phyloP scores from a whole-genome alignment of 1,140 invertebrate genomes.

The Euura saliciscinereae region DNA sequence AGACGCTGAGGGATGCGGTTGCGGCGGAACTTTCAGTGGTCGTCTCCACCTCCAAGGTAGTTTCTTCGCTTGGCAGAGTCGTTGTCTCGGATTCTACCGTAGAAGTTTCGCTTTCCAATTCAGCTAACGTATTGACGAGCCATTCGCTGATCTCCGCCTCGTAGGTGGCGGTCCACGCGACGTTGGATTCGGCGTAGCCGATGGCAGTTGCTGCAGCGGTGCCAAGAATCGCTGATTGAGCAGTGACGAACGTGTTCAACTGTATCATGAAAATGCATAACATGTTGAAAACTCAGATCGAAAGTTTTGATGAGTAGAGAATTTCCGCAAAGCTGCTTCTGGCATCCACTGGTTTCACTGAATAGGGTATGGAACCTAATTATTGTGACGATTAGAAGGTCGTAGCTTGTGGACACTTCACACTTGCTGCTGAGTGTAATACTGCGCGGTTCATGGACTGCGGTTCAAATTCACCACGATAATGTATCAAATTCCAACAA shows the following conservation, averaged over 20 bases:
- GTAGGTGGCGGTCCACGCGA: slow-evolving; percentile 21
- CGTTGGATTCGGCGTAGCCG: slow-evolving; percentile 22
- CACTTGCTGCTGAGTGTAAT: no score
- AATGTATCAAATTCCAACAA: no score
- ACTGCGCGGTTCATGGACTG: no score
- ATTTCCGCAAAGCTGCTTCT: no score
- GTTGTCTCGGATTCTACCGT: neutral
- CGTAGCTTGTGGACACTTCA: no score
- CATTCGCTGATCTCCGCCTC: neutral
- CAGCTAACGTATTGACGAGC: slow-evolving; percentile 14
- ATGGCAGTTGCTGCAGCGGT: slow-evolving; percentile 11
- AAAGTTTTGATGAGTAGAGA: no score
- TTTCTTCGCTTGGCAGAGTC: neutral
- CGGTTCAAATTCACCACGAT: no score
- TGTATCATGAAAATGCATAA: slow-evolving; percentile 11
- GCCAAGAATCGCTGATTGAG: slow-evolving; percentile 15
- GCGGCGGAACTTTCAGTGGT: neutral
- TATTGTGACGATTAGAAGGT: no score
- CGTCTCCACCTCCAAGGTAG: neutral
- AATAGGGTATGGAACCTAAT: no score
- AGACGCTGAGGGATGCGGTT: neutral
- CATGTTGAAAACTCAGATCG: no score
- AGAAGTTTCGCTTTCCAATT: neutral
- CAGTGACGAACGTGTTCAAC: slow-evolving; percentile 29
- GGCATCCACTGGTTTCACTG: no score